Conservation (phyloP, 2,888 invertebrate species). For the Hirtodrosophila duncani region DNA sequence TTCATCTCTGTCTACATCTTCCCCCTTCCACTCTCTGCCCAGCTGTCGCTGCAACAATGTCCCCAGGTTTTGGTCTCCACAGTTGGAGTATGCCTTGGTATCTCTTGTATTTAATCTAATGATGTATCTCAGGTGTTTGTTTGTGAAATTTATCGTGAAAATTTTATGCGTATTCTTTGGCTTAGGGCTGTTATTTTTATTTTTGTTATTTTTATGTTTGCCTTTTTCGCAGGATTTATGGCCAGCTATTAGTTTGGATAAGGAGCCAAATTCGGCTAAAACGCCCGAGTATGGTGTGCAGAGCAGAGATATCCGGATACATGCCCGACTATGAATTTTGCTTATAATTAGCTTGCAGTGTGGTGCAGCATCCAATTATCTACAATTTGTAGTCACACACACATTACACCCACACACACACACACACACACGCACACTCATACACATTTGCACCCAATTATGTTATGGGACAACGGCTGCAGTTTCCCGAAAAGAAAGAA, state of each 20-base stretch:
- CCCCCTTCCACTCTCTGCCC: not conserved
- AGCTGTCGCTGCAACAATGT: conserved; percentile 27
- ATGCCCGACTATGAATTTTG: conserved; percentile 11
- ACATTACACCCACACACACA: not conserved
- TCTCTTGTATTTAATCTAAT: conserved; percentile 69
- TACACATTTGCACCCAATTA: conserved; percentile 58
- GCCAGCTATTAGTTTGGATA: conserved; percentile 64
- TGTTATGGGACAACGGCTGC: no score
- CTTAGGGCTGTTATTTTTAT: conserved; percentile 56
- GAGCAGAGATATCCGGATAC: not conserved
- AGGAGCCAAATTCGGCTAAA: no score
- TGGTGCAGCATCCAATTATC: conserved; percentile 53
- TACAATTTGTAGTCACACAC: conserved; percentile 2
- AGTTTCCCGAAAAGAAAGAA: conserved; percentile 18
- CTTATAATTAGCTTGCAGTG: conserved; percentile 53
- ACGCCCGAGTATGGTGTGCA: not conserved
- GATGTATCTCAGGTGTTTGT: conserved; percentile 74
- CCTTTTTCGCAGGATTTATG: conserved; percentile 47
- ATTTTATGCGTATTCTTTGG: conserved; percentile 63
- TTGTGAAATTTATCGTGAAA: conserved; percentile 71
- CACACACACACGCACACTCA: conserved; percentile 17
- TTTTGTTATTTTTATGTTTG: conserved; percentile 3
- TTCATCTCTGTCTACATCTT: no score
- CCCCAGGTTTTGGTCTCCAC: conserved; percentile 22
- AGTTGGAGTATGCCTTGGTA: conserved; percentile 43